Percentiles rank a stretch among this genome's conserved stretches.
These are phyloP conservation scores for Pediacus dermestoides DNA, from an alignment of 2,888 invertebrate genomes.

Conservation along the genomic window DNA sequence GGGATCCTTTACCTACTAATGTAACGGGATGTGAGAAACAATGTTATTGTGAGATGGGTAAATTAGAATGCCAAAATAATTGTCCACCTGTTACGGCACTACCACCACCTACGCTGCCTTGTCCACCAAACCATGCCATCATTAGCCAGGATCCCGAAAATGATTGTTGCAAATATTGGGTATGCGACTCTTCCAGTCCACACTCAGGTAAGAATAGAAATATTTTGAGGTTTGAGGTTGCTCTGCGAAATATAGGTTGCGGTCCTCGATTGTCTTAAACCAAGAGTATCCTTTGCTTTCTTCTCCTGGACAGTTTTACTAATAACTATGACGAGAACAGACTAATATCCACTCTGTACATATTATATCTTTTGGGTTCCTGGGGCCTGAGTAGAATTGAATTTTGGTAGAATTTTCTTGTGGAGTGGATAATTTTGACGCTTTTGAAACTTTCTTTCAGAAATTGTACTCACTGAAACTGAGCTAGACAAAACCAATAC, in stretches of 20 bases:
- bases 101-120: conserved; percentile 72
- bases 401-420: neutral
- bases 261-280: too few relatives aligned
- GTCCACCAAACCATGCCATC: conserved; percentile 64
- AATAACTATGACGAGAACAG: conserved; percentile 23
- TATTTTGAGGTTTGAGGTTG: too few relatives aligned
- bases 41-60: conserved; percentile 85
- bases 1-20: conserved; percentile 75
- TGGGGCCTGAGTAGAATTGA: conserved; percentile 1
- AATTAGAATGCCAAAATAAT: conserved; percentile 76
- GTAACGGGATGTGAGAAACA: conserved; percentile 81
- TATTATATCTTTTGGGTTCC: neutral
- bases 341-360: conserved; percentile 26
- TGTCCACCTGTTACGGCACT: conserved; percentile 74
- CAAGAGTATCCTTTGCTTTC: too few relatives aligned
- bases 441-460: conserved; percentile 38
- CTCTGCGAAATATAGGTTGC: too few relatives aligned
- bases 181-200: too few relatives aligned
- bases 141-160: conserved; percentile 68
- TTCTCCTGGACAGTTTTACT: too few relatives aligned
- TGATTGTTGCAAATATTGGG: conserved; percentile 83
- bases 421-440: conserved; percentile 23
- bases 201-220: conserved; percentile 24
- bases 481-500: conserved; percentile 28
- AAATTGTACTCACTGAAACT: conserved; percentile 28